Evolutionary conservation across 2,888 invertebrate species (phyloP).

Genomic region (Scaptomyza reducta): DNA sequence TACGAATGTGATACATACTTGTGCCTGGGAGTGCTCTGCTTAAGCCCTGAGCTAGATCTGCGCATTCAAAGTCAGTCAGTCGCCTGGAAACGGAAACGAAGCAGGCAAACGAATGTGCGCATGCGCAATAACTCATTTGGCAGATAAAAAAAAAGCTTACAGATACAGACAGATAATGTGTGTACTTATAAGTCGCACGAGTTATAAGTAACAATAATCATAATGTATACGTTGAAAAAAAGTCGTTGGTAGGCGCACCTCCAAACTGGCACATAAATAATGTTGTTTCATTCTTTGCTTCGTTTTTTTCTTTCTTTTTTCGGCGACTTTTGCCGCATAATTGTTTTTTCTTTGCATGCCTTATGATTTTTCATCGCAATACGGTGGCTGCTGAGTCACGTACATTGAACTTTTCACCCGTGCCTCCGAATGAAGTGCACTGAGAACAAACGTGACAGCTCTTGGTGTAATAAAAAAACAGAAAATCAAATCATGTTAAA

Average conservation of each 20-base stretch:
- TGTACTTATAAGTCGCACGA: slow-evolving; percentile 21
- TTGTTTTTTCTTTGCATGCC: slow-evolving; percentile 54
- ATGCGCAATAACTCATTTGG: slow-evolving; percentile 70
- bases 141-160: slow-evolving; percentile 50
- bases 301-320: slow-evolving; percentile 27
- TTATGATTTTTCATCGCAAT: slow-evolving; percentile 41
- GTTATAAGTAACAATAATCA: slow-evolving; percentile 52
- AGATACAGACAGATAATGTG: slow-evolving; percentile 11
- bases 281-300: slow-evolving; percentile 31
- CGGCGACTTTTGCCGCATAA: slow-evolving; percentile 62
- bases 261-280: slow-evolving; percentile 65
- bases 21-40: slow-evolving; percentile 38
- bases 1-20: background rate
- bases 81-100: slow-evolving; percentile 68
- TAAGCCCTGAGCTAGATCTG: slow-evolving; percentile 39
- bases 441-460: background rate
- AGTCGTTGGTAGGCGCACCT: slow-evolving; percentile 55
- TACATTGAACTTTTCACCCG: slow-evolving; percentile 74
- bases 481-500: too few species aligned
- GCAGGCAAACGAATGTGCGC: slow-evolving; percentile 57
- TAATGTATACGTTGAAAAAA: slow-evolving; percentile 39
- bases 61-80: slow-evolving; percentile 47
- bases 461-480: background rate
- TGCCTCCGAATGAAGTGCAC: slow-evolving; percentile 7
- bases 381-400: slow-evolving; percentile 61